Conservation (phyloP, 2,113 vertebrate genomes). For the Rutilus rutilus region DNA sequence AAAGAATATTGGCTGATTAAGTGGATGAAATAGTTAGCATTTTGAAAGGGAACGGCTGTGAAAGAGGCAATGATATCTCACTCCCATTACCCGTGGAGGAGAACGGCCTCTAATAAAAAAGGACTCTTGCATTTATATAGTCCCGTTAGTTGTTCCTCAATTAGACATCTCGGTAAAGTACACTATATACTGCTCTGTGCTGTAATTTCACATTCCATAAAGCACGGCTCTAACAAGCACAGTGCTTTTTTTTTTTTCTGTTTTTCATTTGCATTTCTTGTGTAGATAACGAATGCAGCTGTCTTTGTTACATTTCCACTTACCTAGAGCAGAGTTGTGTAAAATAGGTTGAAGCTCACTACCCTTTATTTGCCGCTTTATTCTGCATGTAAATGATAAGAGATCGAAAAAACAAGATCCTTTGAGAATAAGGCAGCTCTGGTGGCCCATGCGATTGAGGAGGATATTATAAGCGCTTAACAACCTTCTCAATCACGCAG, state of each 20-base stretch:
- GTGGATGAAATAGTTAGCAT: slow-evolving; percentile 22
- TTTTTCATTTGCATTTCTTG: slow-evolving; percentile 12
- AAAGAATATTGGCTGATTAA: slow-evolving; percentile 34
- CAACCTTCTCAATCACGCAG: slow-evolving; percentile 58
- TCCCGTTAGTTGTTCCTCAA: slow-evolving; percentile 25
- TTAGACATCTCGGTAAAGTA: slow-evolving; percentile 22
- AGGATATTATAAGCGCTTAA: slow-evolving; percentile 63
- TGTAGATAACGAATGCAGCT: not conserved
- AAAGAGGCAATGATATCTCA: slow-evolving; percentile 27
- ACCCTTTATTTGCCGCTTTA: slow-evolving; percentile 37
- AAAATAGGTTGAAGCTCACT: slow-evolving; percentile 34
- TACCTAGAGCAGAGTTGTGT: slow-evolving; percentile 19
- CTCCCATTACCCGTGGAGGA: slow-evolving; percentile 23
- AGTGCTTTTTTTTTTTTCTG: not conserved
- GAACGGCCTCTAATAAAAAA: slow-evolving; percentile 27
- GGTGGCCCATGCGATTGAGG: slow-evolving; percentile 55
- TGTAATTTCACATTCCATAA: slow-evolving; percentile 29
- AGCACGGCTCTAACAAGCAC: not conserved
- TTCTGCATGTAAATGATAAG: slow-evolving; percentile 1
- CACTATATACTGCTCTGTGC: not conserved
- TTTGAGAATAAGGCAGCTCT: slow-evolving; percentile 41
- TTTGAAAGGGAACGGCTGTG: slow-evolving; percentile 22
- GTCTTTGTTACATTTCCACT: slow-evolving; percentile 11
- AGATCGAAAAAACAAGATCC: slow-evolving; percentile 20
- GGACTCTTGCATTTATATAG: slow-evolving; percentile 32